phyloP scores from a whole-genome alignment of 2,113 vertebrate species.

The Himantopus leucocephalus region DNA sequence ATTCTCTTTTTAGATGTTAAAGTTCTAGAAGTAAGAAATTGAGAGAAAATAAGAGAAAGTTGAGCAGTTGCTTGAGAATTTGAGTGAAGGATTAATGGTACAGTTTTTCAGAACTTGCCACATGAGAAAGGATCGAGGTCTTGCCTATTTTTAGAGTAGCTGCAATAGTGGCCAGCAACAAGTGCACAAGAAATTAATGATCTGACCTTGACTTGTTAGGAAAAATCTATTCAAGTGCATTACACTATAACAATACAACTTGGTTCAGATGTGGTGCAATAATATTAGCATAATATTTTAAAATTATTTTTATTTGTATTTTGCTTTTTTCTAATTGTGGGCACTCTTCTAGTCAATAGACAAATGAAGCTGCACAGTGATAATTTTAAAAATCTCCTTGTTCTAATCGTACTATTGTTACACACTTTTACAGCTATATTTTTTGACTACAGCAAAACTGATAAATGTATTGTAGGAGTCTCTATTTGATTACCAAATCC shows the following conservation, averaged over 20 bases:
- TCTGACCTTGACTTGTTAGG: background rate
- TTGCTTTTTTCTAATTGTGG: background rate
- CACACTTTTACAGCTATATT: background rate
- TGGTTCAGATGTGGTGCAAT: background rate
- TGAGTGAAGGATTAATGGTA: background rate
- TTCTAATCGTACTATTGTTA: background rate
- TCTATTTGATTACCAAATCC: constrained; percentile 66
- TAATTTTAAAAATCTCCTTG: background rate
- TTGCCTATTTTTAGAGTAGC: background rate
- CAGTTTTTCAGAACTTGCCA: background rate
- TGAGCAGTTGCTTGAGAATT: background rate
- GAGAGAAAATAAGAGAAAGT: background rate
- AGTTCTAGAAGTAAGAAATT: background rate
- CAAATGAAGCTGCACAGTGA: background rate
- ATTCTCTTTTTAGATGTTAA: background rate
- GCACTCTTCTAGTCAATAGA: background rate
- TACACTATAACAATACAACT: background rate
- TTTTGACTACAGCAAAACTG: constrained; percentile 32
- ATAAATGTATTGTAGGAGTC: background rate
- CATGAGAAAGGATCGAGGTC: background rate
- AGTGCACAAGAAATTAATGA: background rate
- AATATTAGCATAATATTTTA: background rate
- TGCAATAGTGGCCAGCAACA: background rate
- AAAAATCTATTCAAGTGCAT: background rate
- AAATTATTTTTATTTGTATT: background rate